Conservation (phyloP, 2,113 vertebrate species). For the Aldabrachelys gigantea region DNA sequence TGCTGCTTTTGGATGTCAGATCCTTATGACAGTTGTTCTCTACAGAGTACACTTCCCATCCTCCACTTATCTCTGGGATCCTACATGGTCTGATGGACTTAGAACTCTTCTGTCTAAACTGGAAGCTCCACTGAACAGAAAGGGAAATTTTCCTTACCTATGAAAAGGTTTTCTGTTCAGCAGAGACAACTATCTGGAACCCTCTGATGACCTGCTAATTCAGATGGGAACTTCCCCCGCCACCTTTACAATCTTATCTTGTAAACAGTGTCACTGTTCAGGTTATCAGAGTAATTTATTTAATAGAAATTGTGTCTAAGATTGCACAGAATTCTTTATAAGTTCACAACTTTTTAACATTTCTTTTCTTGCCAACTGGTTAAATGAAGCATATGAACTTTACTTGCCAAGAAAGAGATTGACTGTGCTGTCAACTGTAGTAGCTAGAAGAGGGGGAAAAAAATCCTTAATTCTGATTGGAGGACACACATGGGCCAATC, state of each 20-base stretch:
- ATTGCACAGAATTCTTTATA: neutral
- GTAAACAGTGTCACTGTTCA: neutral
- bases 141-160: neutral
- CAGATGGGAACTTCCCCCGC: neutral
- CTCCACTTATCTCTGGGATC: neutral
- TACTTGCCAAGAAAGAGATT: neutral
- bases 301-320: neutral
- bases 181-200: neutral
- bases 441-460: neutral
- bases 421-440: neutral
- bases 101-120: neutral
- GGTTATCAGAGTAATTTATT: neutral
- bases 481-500: neutral
- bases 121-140: neutral
- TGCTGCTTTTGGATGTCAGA: neutral
- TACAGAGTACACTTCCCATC: neutral
- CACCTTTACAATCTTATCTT: neutral
- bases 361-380: neutral
- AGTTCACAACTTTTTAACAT: neutral
- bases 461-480: neutral
- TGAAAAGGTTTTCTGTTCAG: neutral
- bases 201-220: neutral
- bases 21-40: neutral
- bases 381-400: neutral
- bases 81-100: neutral